Conservation (phyloP, 2,888 invertebrate genomes). For the Parnassius glacialis region DNA sequence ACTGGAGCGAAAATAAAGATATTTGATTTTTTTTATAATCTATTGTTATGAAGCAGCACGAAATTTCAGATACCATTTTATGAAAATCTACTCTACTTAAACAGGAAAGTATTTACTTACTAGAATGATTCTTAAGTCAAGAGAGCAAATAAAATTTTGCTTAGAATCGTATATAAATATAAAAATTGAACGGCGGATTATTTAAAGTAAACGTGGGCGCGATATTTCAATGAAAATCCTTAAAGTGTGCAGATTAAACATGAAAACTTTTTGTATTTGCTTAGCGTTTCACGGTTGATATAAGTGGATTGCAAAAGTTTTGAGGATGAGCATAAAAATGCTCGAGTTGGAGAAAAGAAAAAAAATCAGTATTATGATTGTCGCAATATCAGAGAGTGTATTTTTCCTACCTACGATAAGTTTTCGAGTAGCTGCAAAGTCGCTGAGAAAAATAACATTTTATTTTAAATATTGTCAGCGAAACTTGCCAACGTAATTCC, state of each 20-base stretch:
- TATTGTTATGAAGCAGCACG: slow-evolving; percentile 5
- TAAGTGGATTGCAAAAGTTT: slow-evolving; percentile 81
- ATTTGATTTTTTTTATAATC: background rate
- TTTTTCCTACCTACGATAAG: slow-evolving; percentile 60
- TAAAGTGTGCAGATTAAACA: slow-evolving; percentile 76
- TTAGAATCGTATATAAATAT: slow-evolving; percentile 50
- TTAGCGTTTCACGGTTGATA: slow-evolving; percentile 77
- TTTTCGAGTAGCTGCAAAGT: slow-evolving; percentile 43
- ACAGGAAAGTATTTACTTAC: background rate
- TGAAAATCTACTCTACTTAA: background rate
- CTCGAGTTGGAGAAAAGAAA: slow-evolving; percentile 61
- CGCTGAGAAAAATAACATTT: slow-evolving; percentile 23
- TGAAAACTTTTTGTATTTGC: slow-evolving; percentile 78
- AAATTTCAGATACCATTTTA: slow-evolving; percentile 8
- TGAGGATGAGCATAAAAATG: slow-evolving; percentile 77
- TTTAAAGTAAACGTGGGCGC: slow-evolving; percentile 65
- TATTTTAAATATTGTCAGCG: slow-evolving; percentile 25
- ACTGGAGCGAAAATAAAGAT: too few relatives aligned
- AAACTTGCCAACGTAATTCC: slow-evolving; percentile 11
- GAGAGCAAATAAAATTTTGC: slow-evolving; percentile 34
- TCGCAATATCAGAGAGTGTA: slow-evolving; percentile 68
- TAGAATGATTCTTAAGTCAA: slow-evolving; percentile 11
- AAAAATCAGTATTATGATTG: slow-evolving; percentile 67
- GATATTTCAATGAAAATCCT: slow-evolving; percentile 76
- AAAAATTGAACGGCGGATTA: slow-evolving; percentile 64